phyloP scores from a whole-genome alignment of 1,140 invertebrate genomes.

The Conopomorpha cramerella region DNA sequence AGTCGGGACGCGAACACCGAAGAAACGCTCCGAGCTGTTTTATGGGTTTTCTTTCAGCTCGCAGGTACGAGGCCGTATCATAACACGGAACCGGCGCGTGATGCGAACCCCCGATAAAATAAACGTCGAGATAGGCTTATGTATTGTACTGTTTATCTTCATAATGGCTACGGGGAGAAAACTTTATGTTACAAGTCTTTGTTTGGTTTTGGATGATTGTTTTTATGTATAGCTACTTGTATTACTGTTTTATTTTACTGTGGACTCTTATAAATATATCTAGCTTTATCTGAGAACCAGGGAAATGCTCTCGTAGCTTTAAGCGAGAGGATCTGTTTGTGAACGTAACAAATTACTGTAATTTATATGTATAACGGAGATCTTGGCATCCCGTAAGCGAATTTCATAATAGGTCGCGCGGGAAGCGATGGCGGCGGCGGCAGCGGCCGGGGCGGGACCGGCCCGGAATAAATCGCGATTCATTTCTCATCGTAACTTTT shows the following conservation, averaged over 20 bases:
- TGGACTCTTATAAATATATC: too few relatives aligned
- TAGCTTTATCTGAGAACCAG: too few relatives aligned
- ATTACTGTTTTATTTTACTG: too few relatives aligned
- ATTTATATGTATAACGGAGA: too few relatives aligned
- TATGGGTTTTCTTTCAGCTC: conserved; percentile 64
- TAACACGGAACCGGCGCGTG: conserved; percentile 58
- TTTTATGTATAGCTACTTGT: too few relatives aligned
- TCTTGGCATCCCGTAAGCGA: too few relatives aligned
- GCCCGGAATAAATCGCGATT: conserved; percentile 60
- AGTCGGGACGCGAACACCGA: conserved; percentile 54
- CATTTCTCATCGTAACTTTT: conserved; percentile 65
- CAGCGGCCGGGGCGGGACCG: conserved; percentile 21
- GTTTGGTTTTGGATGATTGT: conserved; percentile 17
- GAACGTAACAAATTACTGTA: too few relatives aligned
- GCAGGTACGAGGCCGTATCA: conserved; percentile 61
- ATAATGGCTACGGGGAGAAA: conserved; percentile 53
- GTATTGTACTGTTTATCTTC: conserved; percentile 61
- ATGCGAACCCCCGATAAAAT: conserved; percentile 60
- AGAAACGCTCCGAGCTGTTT: conserved; percentile 56
- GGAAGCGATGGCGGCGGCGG: conserved; percentile 10
- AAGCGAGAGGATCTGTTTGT: too few relatives aligned
- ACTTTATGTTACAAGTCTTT: conserved; percentile 47
- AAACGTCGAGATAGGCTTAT: conserved; percentile 60
- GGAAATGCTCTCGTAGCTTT: too few relatives aligned
- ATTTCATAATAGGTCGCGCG: too few relatives aligned